Percentiles rank a stretch among this genome's conserved stretches.
phyloP scores from a whole-genome alignment of 2,888 invertebrate genomes.

The Pyrocoelia pectoralis region DNA sequence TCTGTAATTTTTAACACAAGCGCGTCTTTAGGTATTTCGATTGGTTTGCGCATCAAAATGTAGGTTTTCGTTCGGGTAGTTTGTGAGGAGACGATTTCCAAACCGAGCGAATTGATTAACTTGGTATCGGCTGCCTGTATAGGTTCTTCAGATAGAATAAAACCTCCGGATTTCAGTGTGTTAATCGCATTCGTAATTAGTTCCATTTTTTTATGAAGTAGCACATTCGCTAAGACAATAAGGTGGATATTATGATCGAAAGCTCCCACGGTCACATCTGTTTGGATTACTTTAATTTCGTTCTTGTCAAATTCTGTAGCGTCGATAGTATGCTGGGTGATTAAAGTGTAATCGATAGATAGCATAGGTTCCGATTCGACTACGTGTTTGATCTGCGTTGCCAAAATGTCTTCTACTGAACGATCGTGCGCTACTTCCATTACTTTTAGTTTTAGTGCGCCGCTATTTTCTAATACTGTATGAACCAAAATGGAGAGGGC shows the following conservation, averaged over 20 bases:
- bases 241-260: slow-evolving; percentile 76
- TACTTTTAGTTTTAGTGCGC: slow-evolving; percentile 74
- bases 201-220: slow-evolving; percentile 63
- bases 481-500: slow-evolving; percentile 76
- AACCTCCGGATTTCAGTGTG: slow-evolving; percentile 73
- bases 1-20: slow-evolving; percentile 73
- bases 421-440: slow-evolving; percentile 73
- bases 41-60: slow-evolving; percentile 70
- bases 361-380: slow-evolving; percentile 79
- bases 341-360: slow-evolving; percentile 69
- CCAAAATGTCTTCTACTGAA: slow-evolving; percentile 71
- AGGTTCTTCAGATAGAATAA: slow-evolving; percentile 78
- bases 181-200: slow-evolving; percentile 67
- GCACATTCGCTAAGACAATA: slow-evolving; percentile 71
- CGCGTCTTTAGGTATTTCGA: slow-evolving; percentile 53
- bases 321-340: slow-evolving; percentile 62
- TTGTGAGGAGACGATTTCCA: slow-evolving; percentile 70
- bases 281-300: slow-evolving; percentile 70
- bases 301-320: slow-evolving; percentile 65
- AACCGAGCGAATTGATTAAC: slow-evolving; percentile 56
- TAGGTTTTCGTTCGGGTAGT: slow-evolving; percentile 70
- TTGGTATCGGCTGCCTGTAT: slow-evolving; percentile 59
- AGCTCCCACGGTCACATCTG: slow-evolving; percentile 67
- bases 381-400: slow-evolving; percentile 67
- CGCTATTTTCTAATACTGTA: slow-evolving; percentile 79